A percentile compares a stretch with the other conserved stretches of the same genome.
phyloP scores from a whole-genome alignment of 2,113 vertebrate species.

The Butastur rufipennis region DNA sequence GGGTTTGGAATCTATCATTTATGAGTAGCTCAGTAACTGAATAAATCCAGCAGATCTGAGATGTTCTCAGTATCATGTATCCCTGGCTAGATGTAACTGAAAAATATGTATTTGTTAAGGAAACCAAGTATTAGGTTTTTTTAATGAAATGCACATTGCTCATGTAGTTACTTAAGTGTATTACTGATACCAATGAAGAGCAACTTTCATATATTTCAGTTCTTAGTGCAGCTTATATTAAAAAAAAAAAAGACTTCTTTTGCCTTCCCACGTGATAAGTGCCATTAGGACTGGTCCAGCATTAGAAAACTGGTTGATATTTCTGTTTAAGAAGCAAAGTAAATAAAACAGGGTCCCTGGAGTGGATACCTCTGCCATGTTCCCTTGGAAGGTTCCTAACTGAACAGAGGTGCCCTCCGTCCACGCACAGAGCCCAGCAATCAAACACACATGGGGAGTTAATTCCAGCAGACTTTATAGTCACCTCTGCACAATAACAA shows the following conservation, averaged over 20 bases:
- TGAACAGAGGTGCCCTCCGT: slow-evolving; percentile 29
- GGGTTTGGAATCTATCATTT: neutral
- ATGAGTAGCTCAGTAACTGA: neutral
- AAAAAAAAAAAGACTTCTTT: neutral
- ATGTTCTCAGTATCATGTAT: neutral
- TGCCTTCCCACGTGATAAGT: neutral
- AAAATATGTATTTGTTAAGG: neutral
- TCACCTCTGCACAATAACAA: slow-evolving; percentile 42
- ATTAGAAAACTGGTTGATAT: neutral
- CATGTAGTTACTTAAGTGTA: neutral
- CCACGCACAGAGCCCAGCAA: neutral
- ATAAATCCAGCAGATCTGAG: neutral
- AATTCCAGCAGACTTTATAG: slow-evolving; percentile 49
- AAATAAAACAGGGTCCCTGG: neutral
- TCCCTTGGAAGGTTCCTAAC: neutral
- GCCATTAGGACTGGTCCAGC: neutral
- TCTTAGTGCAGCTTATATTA: neutral
- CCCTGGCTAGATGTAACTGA: neutral
- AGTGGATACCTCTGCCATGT: neutral
- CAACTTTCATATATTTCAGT: neutral
- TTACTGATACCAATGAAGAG: neutral
- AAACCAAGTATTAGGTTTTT: neutral
- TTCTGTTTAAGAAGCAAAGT: slow-evolving; percentile 19
- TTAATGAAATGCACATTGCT: neutral
- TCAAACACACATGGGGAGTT: neutral